Percentiles rank a stretch among this genome's conserved stretches.
Evolutionary conservation across 2,113 vertebrate genomes (phyloP).

Genomic region (Arothron firmamentum): DNA sequence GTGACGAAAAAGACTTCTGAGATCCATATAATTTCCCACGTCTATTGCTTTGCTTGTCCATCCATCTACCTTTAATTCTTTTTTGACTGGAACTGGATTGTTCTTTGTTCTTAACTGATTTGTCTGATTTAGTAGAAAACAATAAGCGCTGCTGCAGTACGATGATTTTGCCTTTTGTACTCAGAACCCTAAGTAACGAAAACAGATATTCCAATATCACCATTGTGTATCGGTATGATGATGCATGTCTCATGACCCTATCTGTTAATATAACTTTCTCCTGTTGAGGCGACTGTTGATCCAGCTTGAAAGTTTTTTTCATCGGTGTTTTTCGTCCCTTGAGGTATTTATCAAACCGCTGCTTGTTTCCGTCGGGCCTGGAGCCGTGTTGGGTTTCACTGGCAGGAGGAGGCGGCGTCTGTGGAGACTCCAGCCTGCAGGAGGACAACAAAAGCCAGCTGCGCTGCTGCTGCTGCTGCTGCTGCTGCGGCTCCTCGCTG

Average conservation of each 20-base stretch:
- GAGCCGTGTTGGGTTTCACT: conserved; percentile 53
- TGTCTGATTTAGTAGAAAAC: no score
- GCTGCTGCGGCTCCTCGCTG: conserved; percentile 8
- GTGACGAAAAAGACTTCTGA: no score
- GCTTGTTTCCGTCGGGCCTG: background rate
- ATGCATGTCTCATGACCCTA: no score
- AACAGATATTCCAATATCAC: background rate
- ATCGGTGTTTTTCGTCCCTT: background rate
- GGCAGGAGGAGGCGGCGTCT: conserved; percentile 49
- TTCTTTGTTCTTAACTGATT: no score
- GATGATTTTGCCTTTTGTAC: background rate
- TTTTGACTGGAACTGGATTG: no score
- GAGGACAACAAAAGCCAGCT: conserved; percentile 34
- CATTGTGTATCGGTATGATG: no score
- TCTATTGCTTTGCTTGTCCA: no score
- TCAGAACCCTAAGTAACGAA: background rate
- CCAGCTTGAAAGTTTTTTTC: background rate
- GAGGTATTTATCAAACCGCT: background rate
- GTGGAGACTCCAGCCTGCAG: conserved; percentile 18
- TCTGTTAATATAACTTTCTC: no score
- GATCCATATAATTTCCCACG: no score
- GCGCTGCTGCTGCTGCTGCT: conserved; percentile 1
- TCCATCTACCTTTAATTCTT: no score
- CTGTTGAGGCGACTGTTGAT: background rate
- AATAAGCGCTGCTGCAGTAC: no score